Conservation (phyloP, 2,797 vertebrate genomes). For the Sebastes alutus region DNA sequence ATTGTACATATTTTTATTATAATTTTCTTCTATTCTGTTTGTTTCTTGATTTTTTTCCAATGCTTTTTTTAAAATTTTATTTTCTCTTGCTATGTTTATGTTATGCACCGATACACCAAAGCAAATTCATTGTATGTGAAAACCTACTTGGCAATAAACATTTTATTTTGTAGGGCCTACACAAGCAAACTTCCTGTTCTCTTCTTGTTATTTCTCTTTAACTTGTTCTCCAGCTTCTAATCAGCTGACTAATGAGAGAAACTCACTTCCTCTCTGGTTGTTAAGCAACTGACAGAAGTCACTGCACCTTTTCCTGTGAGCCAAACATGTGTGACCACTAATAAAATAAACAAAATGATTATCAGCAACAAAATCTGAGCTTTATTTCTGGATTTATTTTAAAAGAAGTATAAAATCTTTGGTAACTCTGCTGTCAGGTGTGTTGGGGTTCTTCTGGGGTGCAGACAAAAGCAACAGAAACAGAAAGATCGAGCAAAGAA, state of each 20-base stretch:
- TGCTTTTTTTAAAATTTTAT: too few relatives aligned
- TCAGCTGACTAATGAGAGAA: conserved; percentile 76
- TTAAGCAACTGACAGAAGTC: neutral
- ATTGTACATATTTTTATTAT: neutral
- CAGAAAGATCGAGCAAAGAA: neutral
- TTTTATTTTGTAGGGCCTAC: conserved; percentile 20
- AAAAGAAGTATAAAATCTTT: neutral
- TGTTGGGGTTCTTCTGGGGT: neutral
- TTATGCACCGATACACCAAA: neutral
- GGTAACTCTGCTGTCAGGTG: neutral
- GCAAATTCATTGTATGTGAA: neutral
- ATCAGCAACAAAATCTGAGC: fast-evolving
- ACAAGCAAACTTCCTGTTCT: neutral
- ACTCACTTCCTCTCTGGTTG: conserved; percentile 63
- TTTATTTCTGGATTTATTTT: neutral
- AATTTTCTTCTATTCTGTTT: too few relatives aligned
- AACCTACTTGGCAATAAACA: neutral
- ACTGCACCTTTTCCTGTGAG: neutral
- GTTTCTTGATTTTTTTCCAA: too few relatives aligned
- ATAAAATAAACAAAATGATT: fast-evolving
- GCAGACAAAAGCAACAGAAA: conserved; percentile 66
- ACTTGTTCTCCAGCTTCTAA: conserved; percentile 7
- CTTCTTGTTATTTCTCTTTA: fast-evolving
- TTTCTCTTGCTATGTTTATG: neutral
- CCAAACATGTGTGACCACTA: neutral